Evolutionary conservation across 2,113 vertebrate species (phyloP).

Genomic region (Zosterops pallidus): DNA sequence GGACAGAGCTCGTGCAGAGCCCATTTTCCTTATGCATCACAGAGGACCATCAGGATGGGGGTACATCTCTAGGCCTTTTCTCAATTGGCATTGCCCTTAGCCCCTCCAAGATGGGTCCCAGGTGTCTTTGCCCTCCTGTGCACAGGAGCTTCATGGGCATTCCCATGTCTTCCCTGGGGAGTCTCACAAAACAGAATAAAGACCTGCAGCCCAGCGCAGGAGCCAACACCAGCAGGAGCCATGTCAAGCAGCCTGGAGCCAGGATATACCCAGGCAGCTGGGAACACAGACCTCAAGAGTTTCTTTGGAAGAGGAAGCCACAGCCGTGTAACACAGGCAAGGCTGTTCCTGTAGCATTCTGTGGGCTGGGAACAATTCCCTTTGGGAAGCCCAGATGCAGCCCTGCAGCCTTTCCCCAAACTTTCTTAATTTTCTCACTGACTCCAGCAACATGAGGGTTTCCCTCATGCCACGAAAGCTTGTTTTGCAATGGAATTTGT

Average conservation of each 20-base stretch:
- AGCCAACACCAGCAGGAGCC: not conserved
- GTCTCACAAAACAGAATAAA: not conserved
- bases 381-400: not conserved
- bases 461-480: not conserved
- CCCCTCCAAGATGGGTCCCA: not conserved
- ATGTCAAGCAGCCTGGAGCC: not conserved
- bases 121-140: not conserved
- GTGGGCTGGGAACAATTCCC: not conserved
- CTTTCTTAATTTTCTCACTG: not conserved
- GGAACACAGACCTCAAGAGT: not conserved
- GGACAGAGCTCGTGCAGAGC: not conserved
- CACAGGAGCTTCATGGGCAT: not conserved
- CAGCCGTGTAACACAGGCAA: not conserved
- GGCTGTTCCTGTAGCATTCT: not conserved
- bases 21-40: not conserved
- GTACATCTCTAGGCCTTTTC: not conserved
- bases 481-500: not conserved
- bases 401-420: not conserved
- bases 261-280: not conserved
- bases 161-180: not conserved
- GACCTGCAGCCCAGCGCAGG: rapidly evolving
- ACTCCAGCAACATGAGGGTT: not conserved
- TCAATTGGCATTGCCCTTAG: not conserved
- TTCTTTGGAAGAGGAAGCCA: not conserved
- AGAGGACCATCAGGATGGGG: rapidly evolving